Evolutionary conservation across 2,888 invertebrate genomes (phyloP).

Genomic region (Rugalucina vietnamica): DNA sequence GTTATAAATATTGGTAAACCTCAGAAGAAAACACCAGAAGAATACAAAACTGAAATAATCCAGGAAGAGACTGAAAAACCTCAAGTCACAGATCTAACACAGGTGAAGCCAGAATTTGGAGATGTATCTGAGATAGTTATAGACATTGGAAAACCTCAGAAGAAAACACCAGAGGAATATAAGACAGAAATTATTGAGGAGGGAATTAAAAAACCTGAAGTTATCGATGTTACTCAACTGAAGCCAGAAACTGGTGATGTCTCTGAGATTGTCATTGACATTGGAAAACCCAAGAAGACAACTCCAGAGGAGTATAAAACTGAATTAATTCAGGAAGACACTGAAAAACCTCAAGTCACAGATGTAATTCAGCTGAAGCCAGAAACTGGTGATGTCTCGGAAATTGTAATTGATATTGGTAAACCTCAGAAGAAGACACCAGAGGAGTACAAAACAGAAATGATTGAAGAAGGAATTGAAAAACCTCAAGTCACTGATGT

Average conservation of each 20-base stretch:
- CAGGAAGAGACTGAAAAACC: constrained; percentile 32
- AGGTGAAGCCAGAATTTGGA: constrained; percentile 32
- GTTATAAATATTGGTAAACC: constrained; percentile 46
- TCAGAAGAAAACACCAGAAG: constrained; percentile 43
- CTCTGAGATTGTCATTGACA: constrained; percentile 29
- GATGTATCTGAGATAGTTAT: constrained; percentile 39
- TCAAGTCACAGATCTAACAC: constrained; percentile 38
- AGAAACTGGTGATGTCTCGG: constrained; percentile 28
- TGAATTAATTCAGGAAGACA: constrained; percentile 10
- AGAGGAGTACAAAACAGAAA: constrained; percentile 50
- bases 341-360: constrained; percentile 11
- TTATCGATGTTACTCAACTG: background rate
- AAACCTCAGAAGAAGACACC: constrained; percentile 29
- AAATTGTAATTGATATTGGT: constrained; percentile 27
- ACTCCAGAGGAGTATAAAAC: constrained; percentile 41
- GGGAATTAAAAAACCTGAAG: constrained; percentile 26
- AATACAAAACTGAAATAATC: constrained; percentile 42
- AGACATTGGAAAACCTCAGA: constrained; percentile 45
- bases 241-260: background rate
- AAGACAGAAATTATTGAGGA: constrained; percentile 30
- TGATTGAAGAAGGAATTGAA: constrained; percentile 20
- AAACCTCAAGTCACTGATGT: constrained; percentile 38
- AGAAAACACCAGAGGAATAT: background rate
- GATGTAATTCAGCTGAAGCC: constrained; percentile 42
- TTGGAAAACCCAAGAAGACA: constrained; percentile 15